Evolutionary conservation across 2,113 vertebrate genomes (phyloP), one percentile per base, ranked within the genome.

Genomic region (Solea senegalensis): DNA sequence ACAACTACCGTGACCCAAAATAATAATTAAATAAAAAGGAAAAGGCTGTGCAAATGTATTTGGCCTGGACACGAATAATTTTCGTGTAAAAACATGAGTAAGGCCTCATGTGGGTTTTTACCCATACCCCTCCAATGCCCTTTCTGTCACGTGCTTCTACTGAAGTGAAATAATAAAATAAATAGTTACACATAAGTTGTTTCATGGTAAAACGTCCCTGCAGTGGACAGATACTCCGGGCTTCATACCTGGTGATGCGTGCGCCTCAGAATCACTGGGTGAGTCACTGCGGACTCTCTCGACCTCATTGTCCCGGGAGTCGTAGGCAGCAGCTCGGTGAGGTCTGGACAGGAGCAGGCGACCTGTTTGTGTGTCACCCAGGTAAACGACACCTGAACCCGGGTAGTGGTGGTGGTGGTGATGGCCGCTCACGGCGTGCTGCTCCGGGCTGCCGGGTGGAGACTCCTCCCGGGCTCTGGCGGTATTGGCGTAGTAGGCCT

Each of bases 161-260:
- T 34, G 3, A 6, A 3, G 34, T 34, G 34, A 4, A 34, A 34
- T 34, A 34, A 34, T 34, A 34, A 34, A 3, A 34, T 34, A 4
- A 34, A 34, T 4, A 34, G 34, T 34, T 34, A 34, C 34, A 34
- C 3, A 6, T 34, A 34, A 34, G 34, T 34, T 34, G 44, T 12
- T 46, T 11, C 5, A 46, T 45, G 3, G 44, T 46, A 46, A 11
- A 46, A 2, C 44, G 3, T 46, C 44, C 13, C 44, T 12, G 3
- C 44, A 3, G 3, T 9, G 28, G 27, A 7, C 50, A 9, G 50
- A 21, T 16, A 16, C 50, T 4, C n/a, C 50, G 21, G 7, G 15
- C 5, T 3, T 57, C 50, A 5, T 76, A 92, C 92, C 90, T 52
- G 91, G 91, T 0, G 90, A 89, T 0, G 85, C 86, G 70, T 90